Conservation (phyloP, 2,888 invertebrate genomes). For the Tachina grossa region DNA sequence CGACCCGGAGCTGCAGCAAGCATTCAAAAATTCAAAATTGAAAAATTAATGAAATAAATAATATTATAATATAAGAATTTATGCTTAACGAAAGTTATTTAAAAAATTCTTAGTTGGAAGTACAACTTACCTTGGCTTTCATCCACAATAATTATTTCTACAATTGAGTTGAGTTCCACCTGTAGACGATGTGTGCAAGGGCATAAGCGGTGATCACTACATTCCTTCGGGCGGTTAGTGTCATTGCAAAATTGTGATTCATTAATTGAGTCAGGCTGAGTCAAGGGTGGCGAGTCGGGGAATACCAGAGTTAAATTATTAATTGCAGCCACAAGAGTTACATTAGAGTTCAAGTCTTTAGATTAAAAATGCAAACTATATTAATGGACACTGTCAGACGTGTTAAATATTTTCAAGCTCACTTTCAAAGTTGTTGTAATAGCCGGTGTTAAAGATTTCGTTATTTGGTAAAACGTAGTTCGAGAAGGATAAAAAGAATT, state of each 20-base stretch:
- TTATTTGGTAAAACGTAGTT: constrained; percentile 75
- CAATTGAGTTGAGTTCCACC: constrained; percentile 74
- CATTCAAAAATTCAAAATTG: constrained; percentile 31
- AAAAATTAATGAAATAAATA: neutral
- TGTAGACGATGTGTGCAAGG: constrained; percentile 76
- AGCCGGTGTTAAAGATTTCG: constrained; percentile 73
- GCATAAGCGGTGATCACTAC: constrained; percentile 72
- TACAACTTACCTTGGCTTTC: constrained; percentile 72
- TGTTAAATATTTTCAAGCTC: constrained; percentile 34
- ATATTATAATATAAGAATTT: too few species aligned
- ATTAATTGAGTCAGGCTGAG: constrained; percentile 84
- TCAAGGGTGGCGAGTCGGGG: constrained; percentile 90
- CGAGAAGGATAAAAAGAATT: constrained; percentile 75
- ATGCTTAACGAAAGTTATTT: too few species aligned
- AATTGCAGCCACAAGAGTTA: constrained; percentile 83
- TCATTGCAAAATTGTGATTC: constrained; percentile 78
- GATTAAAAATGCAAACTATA: neutral
- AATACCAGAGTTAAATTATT: constrained; percentile 90
- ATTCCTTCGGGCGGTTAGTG: constrained; percentile 70
- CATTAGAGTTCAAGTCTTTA: constrained; percentile 73
- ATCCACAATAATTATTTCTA: constrained; percentile 80
- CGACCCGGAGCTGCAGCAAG: constrained; percentile 73
- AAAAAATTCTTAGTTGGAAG: neutral
- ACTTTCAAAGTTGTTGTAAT: constrained; percentile 77
- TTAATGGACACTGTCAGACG: neutral